These are phyloP conservation scores for Amphiprion ocellaris DNA, from an alignment of 2,113 vertebrate genomes.

Conservation along the genomic window DNA sequence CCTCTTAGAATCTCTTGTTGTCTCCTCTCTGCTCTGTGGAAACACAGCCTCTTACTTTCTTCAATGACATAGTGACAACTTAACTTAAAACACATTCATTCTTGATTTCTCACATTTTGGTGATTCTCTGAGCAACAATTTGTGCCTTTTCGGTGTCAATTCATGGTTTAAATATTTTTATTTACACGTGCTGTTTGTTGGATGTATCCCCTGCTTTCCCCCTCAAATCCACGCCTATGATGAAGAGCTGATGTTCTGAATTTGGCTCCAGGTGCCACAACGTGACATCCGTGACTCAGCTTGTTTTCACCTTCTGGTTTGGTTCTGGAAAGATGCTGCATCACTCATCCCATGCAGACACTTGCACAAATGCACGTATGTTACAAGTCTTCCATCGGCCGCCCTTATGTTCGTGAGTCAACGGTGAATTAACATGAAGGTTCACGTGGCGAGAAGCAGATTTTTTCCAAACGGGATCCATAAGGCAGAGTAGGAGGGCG, in stretches of 20 bases:
- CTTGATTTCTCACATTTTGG: no score
- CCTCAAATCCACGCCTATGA: background rate
- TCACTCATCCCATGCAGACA: constrained; percentile 16
- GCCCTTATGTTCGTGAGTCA: constrained; percentile 34
- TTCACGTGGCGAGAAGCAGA: constrained; percentile 13
- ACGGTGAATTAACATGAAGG: background rate
- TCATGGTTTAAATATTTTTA: no score
- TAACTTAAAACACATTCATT: no score
- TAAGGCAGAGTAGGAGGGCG: constrained; percentile 71
- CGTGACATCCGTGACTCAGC: constrained; percentile 49
- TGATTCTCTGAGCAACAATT: no score
- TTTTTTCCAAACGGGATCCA: constrained; percentile 60
- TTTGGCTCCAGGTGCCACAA: constrained; percentile 30
- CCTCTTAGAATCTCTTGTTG: no score
- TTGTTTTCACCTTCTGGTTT: constrained; percentile 31
- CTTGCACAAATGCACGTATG: background rate
- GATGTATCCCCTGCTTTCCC: no score
- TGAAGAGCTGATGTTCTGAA: background rate
- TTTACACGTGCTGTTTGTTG: no score
- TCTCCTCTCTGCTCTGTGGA: no score
- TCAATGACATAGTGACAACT: no score
- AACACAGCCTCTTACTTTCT: no score
- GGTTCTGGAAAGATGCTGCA: constrained; percentile 22
- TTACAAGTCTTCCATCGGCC: background rate
- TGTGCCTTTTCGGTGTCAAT: no score